These are phyloP conservation scores for Macroglossus sobrinus DNA, from an alignment of 2,113 vertebrate species.

Conservation along the genomic window DNA sequence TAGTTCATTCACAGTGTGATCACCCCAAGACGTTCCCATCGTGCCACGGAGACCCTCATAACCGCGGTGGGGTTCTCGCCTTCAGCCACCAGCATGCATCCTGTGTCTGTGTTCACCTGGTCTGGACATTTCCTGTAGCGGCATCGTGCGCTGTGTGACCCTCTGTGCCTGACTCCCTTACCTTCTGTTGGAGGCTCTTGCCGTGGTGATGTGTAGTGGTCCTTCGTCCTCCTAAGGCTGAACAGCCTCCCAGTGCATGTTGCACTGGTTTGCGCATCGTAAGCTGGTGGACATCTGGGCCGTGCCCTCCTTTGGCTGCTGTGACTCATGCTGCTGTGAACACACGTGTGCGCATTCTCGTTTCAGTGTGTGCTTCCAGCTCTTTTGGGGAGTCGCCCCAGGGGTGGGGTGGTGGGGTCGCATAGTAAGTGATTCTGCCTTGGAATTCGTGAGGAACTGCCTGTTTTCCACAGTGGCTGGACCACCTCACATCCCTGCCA, in stretches of 20 bases:
- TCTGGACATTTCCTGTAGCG: background rate
- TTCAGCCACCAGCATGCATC: background rate
- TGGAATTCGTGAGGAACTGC: background rate
- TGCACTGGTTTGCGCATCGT: background rate
- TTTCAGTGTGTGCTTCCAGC: background rate
- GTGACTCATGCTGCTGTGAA: background rate
- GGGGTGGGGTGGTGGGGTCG: too few species aligned
- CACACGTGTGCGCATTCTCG: background rate
- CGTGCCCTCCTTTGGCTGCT: background rate
- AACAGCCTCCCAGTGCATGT: background rate
- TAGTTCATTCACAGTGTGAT: background rate
- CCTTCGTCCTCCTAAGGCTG: background rate
- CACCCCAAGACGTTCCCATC: background rate
- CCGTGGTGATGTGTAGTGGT: too few species aligned
- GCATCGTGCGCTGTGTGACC: background rate
- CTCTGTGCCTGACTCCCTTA: background rate
- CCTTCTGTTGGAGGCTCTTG: background rate
- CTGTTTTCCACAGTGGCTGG: background rate
- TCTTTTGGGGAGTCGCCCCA: background rate
- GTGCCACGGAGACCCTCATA: too few species aligned
- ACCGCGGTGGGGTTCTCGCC: fast-evolving
- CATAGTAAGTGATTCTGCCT: background rate
- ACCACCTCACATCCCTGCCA: background rate
- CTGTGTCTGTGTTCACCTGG: background rate
- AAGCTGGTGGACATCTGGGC: background rate